Evolutionary conservation across 2,888 invertebrate genomes (phyloP).

Genomic region (Drosophila eohydei): DNA sequence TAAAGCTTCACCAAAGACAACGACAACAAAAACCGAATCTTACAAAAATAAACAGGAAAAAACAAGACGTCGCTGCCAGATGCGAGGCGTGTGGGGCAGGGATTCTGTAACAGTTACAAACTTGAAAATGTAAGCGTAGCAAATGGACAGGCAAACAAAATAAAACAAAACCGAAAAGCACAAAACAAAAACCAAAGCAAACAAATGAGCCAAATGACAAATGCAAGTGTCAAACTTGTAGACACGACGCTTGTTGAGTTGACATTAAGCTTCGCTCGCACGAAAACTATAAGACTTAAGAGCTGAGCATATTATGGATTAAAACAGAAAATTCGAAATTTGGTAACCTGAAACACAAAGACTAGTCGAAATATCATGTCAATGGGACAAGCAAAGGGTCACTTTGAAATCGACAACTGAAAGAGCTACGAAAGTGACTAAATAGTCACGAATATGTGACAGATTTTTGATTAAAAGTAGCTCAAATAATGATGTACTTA

Average conservation of each 20-base stretch:
- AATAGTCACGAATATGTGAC: too few relatives aligned
- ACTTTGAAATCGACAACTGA: not conserved
- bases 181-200: conserved; percentile 32
- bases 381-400: conserved; percentile 1
- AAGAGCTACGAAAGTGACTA: not conserved
- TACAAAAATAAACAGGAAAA: conserved; percentile 42
- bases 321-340: conserved; percentile 6
- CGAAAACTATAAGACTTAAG: conserved; percentile 35
- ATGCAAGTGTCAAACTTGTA: conserved; percentile 72
- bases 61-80: conserved; percentile 19
- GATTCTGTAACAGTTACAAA: conserved; percentile 62
- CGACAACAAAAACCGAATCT: conserved; percentile 14
- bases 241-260: conserved; percentile 40
- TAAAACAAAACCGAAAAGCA: conserved; percentile 41
- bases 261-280: conserved; percentile 65
- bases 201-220: conserved; percentile 69
- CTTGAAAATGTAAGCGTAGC: conserved; percentile 60
- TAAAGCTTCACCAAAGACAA: conserved; percentile 52
- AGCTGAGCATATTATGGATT: conserved; percentile 17
- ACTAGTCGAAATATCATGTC: not conserved
- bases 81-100: not conserved
- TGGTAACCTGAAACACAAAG: not conserved
- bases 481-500: too few relatives aligned
- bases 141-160: conserved; percentile 68
- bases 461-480: too few relatives aligned